These are phyloP conservation scores for Calephelis virginiensis DNA, from an alignment of 1,140 invertebrate species.

Conservation along the genomic window DNA sequence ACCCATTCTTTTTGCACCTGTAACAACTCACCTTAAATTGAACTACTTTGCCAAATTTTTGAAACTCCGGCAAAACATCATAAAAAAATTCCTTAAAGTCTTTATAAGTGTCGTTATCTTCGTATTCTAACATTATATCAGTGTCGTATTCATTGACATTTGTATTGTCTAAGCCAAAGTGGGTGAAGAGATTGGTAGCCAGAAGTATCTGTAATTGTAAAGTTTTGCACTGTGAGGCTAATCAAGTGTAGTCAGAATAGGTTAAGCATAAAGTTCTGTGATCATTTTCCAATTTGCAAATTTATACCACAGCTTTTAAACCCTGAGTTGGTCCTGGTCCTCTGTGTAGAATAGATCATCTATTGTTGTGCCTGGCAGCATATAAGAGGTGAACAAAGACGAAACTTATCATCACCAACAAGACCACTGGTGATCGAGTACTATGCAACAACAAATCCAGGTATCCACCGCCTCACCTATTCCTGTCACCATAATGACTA, in stretches of 20 bases:
- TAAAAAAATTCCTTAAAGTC: constrained; percentile 93
- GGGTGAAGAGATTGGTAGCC: constrained; percentile 90
- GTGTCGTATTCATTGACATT: constrained; percentile 88
- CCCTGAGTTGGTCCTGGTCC: no score
- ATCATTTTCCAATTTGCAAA: no score
- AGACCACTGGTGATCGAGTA: no score
- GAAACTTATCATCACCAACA: no score
- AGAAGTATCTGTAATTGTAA: constrained; percentile 80
- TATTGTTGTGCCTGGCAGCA: no score
- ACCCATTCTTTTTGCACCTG: constrained; percentile 27
- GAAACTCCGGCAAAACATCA: constrained; percentile 91
- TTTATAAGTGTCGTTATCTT: constrained; percentile 87
- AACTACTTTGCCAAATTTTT: constrained; percentile 87
- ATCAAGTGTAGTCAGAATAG: not conserved
- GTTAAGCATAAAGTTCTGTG: no score
- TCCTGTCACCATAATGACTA: no score
- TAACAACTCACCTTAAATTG: constrained; percentile 83
- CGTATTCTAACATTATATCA: constrained; percentile 91
- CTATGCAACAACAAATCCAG: no score
- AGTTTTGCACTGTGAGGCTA: constrained; percentile 3
- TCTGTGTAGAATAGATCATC: no score
- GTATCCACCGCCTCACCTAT: no score
- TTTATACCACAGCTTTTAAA: no score
- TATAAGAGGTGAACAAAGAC: no score
- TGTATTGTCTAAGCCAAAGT: constrained; percentile 88